These are phyloP conservation scores for Procambarus virginalis DNA, from an alignment of 1,140 invertebrate species.

Conservation along the genomic window DNA sequence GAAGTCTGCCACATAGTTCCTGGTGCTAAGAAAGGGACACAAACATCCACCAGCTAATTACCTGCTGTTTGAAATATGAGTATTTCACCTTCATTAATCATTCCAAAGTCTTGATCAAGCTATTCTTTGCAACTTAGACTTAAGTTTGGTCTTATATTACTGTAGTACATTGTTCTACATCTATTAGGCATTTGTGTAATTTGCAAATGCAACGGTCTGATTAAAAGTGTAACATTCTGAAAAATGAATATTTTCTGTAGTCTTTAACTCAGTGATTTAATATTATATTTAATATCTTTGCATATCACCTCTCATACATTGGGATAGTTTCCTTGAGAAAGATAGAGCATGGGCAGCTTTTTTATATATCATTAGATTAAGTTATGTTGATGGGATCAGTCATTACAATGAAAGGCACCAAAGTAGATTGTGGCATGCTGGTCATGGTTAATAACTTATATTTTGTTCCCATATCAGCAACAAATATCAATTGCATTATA, in stretches of 20 bases:
- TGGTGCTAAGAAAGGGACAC: neutral
- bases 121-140: neutral
- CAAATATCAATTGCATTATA: neutral
- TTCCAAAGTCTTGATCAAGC: neutral
- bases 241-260: slow-evolving; percentile 11
- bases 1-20: no score
- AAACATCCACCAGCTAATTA: neutral
- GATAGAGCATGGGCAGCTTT: slow-evolving; percentile 41
- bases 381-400: slow-evolving; percentile 16
- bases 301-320: slow-evolving; percentile 36
- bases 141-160: neutral
- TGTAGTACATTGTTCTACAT: neutral
- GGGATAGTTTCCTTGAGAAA: slow-evolving; percentile 4
- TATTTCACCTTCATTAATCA: neutral
- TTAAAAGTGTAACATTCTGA: neutral
- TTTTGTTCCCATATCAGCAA: neutral
- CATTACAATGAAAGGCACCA: slow-evolving; percentile 32
- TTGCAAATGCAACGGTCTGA: neutral
- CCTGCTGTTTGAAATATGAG: neutral
- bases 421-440: slow-evolving; percentile 44
- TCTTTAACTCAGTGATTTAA: slow-evolving; percentile 5
- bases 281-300: slow-evolving; percentile 9
- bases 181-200: neutral
- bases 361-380: slow-evolving; percentile 45
- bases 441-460: neutral